phyloP scores from a whole-genome alignment of 2,888 invertebrate genomes.

The Cephus rjabovi region DNA sequence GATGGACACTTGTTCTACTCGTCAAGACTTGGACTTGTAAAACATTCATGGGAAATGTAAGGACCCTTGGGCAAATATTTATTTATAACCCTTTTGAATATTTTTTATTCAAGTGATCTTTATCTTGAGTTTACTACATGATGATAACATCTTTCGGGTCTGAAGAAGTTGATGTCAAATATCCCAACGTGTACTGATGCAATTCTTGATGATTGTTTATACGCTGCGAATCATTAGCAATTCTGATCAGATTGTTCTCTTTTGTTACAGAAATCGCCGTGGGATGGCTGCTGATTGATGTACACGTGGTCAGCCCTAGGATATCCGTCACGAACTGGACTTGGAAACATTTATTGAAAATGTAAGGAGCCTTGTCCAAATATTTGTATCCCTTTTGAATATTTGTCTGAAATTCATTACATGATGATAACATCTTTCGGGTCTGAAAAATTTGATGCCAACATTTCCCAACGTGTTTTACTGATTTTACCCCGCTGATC shows the following conservation, averaged over 20 bases:
- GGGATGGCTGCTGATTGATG: too few relatives aligned
- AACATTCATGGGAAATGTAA: too few relatives aligned
- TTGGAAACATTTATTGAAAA: too few relatives aligned
- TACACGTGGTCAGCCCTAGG: too few relatives aligned
- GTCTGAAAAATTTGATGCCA: conserved; percentile 49
- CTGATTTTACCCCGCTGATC: background rate
- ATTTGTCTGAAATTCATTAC: conserved; percentile 11
- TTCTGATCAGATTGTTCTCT: too few relatives aligned
- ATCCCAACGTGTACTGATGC: conserved; percentile 35
- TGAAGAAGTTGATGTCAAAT: conserved; percentile 47
- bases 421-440: conserved; percentile 52
- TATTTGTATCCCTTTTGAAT: conserved; percentile 4
- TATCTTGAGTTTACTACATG: conserved; percentile 23
- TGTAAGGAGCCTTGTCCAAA: too few relatives aligned
- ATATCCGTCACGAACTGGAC: too few relatives aligned
- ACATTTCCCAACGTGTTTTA: conserved; percentile 36
- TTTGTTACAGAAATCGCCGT: too few relatives aligned
- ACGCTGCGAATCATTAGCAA: too few relatives aligned
- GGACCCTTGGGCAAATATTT: too few relatives aligned
- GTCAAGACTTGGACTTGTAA: too few relatives aligned
- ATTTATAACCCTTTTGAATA: background rate
- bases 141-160: conserved; percentile 52
- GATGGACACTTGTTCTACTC: too few relatives aligned
- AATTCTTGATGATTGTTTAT: background rate
- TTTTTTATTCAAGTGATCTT: conserved; percentile 31